Percentiles rank a stretch among this genome's conserved stretches.
Conservation (phyloP, 2,888 invertebrate genomes). For the Xylophagus ater region DNA sequence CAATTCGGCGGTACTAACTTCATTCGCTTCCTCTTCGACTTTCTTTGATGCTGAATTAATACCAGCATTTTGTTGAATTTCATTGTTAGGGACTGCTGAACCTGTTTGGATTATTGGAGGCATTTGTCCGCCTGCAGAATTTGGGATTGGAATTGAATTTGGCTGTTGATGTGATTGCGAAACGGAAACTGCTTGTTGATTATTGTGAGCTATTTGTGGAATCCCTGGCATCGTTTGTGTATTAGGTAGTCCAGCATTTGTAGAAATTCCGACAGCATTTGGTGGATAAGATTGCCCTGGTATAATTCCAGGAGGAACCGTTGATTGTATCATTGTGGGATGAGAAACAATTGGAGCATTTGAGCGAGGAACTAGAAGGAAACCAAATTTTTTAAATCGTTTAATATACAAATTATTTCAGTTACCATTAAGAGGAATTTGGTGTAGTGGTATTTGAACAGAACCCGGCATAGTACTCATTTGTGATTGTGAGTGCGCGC, state of each 20-base stretch:
- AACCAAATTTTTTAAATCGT: too few relatives aligned
- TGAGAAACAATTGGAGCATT: too few relatives aligned
- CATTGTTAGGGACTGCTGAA: too few relatives aligned
- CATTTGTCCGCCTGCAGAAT: conserved; percentile 19
- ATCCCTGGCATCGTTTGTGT: too few relatives aligned
- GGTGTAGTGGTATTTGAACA: neutral
- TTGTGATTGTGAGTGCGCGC: conserved; percentile 2
- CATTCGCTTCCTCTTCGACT: conserved; percentile 35
- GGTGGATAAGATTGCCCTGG: conserved; percentile 2
- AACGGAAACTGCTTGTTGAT: neutral
- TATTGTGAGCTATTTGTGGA: too few relatives aligned
- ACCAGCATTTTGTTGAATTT: too few relatives aligned
- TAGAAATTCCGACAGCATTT: neutral
- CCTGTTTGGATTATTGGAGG: conserved; percentile 17
- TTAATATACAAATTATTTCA: too few relatives aligned
- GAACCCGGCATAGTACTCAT: conserved; percentile 15
- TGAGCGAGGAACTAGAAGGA: too few relatives aligned
- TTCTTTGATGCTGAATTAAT: conserved; percentile 32
- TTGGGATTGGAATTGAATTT: conserved; percentile 14
- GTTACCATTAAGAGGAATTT: conserved; percentile 4
- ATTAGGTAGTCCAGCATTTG: too few relatives aligned
- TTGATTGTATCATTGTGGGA: neutral
- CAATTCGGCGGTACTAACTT: conserved; percentile 60
- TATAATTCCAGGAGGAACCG: neutral
- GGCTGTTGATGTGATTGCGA: conserved; percentile 22